Conservation (phyloP, 2,113 vertebrate genomes). For the Albula goreensis region DNA sequence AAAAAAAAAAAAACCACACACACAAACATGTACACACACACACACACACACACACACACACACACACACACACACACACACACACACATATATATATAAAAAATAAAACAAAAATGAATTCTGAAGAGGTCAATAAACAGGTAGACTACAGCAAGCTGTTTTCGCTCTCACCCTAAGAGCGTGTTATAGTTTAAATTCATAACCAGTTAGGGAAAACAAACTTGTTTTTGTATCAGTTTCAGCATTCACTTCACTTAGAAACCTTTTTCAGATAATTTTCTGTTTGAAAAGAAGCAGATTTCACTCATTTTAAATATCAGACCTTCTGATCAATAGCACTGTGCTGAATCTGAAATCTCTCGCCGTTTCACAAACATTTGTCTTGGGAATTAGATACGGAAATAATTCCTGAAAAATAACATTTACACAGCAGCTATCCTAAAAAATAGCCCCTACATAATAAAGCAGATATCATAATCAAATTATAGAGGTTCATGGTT, state of each 20-base stretch:
- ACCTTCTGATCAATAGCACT: not conserved
- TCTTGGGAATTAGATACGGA: not conserved
- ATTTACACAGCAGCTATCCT: not conserved
- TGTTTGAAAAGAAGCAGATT: not conserved
- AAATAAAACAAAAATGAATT: no score
- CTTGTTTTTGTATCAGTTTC: no score
- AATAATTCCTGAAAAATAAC: not conserved
- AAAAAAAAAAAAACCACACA: no score
- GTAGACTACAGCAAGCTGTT: no score
- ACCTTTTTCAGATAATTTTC: not conserved
- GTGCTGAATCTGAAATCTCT: not conserved
- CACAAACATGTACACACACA: no score
- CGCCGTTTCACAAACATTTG: not conserved
- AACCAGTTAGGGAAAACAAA: no score
- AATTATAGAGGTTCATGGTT: not conserved
- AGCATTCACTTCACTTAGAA: not conserved
- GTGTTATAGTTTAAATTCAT: no score
- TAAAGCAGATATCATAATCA: not conserved
- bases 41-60: no score
- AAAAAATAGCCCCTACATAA: not conserved
- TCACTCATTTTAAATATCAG: not conserved
- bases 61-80: no score
- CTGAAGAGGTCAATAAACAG: no score
- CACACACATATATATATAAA: no score
- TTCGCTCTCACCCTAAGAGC: no score